Evolutionary conservation across 2,797 vertebrate species (phyloP), one percentile per base, ranked within the genome.

Genomic region (Danio aesculapii): DNA sequence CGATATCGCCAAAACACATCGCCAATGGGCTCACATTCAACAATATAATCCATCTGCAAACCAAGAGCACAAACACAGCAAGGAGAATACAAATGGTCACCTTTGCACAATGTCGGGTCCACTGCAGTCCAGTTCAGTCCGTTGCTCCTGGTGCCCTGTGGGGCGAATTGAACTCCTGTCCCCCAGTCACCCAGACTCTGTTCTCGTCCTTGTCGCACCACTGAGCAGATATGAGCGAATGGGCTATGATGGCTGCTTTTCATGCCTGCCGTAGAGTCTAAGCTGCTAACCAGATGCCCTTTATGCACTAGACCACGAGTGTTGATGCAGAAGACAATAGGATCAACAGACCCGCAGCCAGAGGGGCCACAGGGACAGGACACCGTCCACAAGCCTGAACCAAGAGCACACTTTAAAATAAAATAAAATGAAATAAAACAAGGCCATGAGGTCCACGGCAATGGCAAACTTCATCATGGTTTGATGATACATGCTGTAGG

Each of bases 191-290:
- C 95, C 93, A 91, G 95, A 95, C 96, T 96, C 96, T 96, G 96
- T 95, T 94, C 94, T 93, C 94, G 92, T 93, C 95, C 91, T 94
- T 96, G 95, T 96, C 95, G 95, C 97, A 96, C 94, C 95, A 97
- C 95, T 97, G 96, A 97, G 95, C 97, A 97, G 94, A 96, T 95
- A 95, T 97, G 96, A 99, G 95, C 94, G 95, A 95, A 98, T 98
- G 91, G 92, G 91, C 94, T 95, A 93, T 97, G 97, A 98, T 97
- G 93, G 96, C 95, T 96, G 93, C 95, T 95, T 97, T 98, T 98
- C 96, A 97, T 82, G 75, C 61, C 44, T 76, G 69, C 47, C 16
- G 44, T 61, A 68, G 67, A 82, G 62, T 84, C 44, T 94, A 94
- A 98, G 96, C 97, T 97, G 95, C 89, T 87, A 96, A 95, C 95